These are phyloP conservation scores for Callinectes sapidus DNA, from an alignment of 2,888 invertebrate species.

Conservation along the genomic window DNA sequence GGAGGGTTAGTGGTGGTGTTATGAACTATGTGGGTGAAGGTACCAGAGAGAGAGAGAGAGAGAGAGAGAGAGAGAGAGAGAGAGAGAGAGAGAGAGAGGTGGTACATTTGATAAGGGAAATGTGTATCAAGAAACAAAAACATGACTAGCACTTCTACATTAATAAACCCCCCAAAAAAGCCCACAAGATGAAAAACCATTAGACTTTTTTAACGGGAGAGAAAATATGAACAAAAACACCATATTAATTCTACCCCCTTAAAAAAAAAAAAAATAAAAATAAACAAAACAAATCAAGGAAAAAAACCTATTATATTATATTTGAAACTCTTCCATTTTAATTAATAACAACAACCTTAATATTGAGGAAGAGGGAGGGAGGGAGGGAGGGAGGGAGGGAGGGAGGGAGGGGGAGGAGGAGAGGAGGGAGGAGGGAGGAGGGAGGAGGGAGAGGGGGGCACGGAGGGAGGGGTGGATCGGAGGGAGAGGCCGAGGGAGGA, in stretches of 20 bases:
- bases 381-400: neutral
- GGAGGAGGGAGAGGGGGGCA: neutral
- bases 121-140: neutral
- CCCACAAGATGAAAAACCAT: neutral
- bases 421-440: neutral
- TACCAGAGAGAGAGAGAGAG: neutral
- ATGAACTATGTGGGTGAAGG: neutral
- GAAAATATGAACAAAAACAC: neutral
- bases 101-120: neutral
- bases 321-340: neutral
- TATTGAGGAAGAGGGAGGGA: neutral
- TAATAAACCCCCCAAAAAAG: neutral
- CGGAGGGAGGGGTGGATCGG: neutral
- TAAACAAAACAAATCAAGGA: too few species aligned
- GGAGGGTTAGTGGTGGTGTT: neutral
- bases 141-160: neutral
- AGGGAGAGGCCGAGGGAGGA: neutral
- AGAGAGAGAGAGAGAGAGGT: constrained; percentile 10
- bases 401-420: neutral
- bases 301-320: too few species aligned
- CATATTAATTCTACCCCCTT: too few species aligned
- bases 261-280: too few species aligned
- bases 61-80: neutral
- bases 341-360: neutral
- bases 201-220: neutral